Base-by-base conservation (phyloP, 2,888 invertebrate genomes). In the Pollenia angustigena region DNA sequence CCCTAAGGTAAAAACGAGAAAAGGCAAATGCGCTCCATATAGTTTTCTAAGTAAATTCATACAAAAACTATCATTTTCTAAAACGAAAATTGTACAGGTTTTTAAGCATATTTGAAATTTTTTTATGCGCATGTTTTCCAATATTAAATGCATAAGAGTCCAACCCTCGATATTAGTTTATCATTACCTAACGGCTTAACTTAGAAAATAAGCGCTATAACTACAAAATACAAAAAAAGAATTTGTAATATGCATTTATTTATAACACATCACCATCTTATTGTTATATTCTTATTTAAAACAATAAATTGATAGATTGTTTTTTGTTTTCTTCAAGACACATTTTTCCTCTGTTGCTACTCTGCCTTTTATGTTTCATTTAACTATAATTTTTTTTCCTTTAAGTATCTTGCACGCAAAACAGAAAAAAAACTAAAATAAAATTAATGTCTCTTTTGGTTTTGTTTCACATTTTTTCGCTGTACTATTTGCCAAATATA, bases 361-460 rank as follows among this genome's bases (percentile, higher is more conserved):
- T 44, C 14, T 44, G 44, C 10, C 4, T 76, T 76, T 48, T n/a
- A 46, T 46, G 46, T 23, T 46, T 11, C 32, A 46, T n/a, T 50
- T 50, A 6, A 11, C 23, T 48, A 7, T n/a, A 48, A 46, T 42
- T 10, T 46, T 64, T 18, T 78, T 62, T 68, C 23, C 40, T 23
- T 52, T 66, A 52, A 69, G 18, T 23, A 88, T 90, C 89, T 89
- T 90, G 89, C 90, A 90, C 90, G 90, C 89, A 90, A 82, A 90
- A 69, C 23, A 23, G 23, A 90, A 90, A 91, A 91, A 50, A 60
- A 52, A 40, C 46, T 74, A 64, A 54, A 69, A 68, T 44, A 44
- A 82, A 91, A 91, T 91, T 91, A 91, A 91, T 91, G 90, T 91
- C 90, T 90, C 90, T 90, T 90, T 81, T 90, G 89, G 68, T 80